A percentile compares a stretch with the other conserved stretches of the same genome.
Evolutionary conservation across 2,888 invertebrate genomes (phyloP).

Genomic region (Petrolisthes cinctipes): DNA sequence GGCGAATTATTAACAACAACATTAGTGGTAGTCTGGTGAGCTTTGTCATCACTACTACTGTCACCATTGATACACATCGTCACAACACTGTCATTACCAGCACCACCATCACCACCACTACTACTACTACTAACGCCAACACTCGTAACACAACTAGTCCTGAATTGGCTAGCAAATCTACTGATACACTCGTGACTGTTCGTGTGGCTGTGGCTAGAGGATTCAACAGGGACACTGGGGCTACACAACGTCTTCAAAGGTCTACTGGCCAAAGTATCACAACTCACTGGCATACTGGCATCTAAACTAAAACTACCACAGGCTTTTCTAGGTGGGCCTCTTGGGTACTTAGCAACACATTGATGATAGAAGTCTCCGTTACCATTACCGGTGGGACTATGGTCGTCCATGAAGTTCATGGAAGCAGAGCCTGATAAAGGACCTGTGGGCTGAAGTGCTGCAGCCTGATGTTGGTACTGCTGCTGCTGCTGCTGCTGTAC

Average conservation of each 20-base stretch:
- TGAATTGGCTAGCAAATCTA: conserved; percentile 46
- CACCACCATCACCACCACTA: conserved; percentile 12
- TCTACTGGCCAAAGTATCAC: conserved; percentile 7
- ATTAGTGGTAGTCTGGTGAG: conserved; percentile 1
- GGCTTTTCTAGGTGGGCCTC: conserved; percentile 26
- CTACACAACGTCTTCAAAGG: not conserved
- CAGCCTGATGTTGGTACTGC: not conserved
- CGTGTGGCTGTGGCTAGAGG: conserved; percentile 13
- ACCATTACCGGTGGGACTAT: conserved; percentile 56
- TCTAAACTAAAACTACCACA: conserved; percentile 45
- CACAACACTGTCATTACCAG: not conserved
- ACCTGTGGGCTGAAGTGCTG: conserved; percentile 31
- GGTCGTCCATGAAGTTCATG: conserved; percentile 60
- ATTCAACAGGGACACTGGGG: not conserved
- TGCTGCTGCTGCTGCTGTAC: conserved; percentile 9
- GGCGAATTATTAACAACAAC: conserved; percentile 42
- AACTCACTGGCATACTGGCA: not conserved
- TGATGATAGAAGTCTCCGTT: conserved; percentile 50
- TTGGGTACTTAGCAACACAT: conserved; percentile 44
- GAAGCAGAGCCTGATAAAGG: conserved; percentile 58
- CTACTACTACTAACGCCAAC: conserved; percentile 13
- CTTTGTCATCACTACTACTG: not conserved
- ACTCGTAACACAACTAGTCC: conserved; percentile 53
- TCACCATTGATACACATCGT: too few relatives aligned
- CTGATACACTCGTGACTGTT: conserved; percentile 39